phyloP scores from a whole-genome alignment of 1,140 invertebrate genomes.

The Lasaia peninsularis region DNA sequence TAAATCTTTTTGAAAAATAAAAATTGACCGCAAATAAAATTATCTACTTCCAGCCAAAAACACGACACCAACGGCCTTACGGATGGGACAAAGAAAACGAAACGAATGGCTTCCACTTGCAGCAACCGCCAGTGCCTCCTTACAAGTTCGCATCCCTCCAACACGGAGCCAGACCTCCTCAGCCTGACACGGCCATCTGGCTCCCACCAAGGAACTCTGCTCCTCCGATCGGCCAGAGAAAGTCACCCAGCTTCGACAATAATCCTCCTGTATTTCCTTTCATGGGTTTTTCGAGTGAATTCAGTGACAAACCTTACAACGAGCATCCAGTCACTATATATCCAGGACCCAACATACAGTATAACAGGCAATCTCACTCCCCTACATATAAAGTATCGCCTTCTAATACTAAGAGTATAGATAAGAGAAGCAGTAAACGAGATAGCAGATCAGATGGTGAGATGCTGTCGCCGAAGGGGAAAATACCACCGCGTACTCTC shows the following conservation, averaged over 20 bases:
- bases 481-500: constrained; percentile 83
- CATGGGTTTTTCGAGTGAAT: constrained; percentile 73
- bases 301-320: constrained; percentile 77
- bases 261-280: constrained; percentile 66
- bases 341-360: constrained; percentile 74
- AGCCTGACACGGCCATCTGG: constrained; percentile 57
- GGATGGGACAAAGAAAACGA: constrained; percentile 82
- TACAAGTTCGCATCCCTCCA: constrained; percentile 83
- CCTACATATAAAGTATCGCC: constrained; percentile 66
- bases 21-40: background rate
- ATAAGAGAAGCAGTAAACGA: constrained; percentile 56
- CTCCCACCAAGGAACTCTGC: constrained; percentile 59
- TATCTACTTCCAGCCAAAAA: constrained; percentile 81
- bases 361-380: constrained; percentile 63
- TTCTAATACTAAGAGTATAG: constrained; percentile 51
- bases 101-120: constrained; percentile 71
- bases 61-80: constrained; percentile 83
- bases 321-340: constrained; percentile 81
- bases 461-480: constrained; percentile 74
- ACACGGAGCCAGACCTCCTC: constrained; percentile 71
- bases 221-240: constrained; percentile 41
- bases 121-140: constrained; percentile 77
- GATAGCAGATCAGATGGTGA: constrained; percentile 69
- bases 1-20: no score
- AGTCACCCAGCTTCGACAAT: constrained; percentile 62